These are phyloP conservation scores for Ptychobarbus kaznakovi DNA, from an alignment of 2,797 vertebrate genomes.

Conservation along the genomic window DNA sequence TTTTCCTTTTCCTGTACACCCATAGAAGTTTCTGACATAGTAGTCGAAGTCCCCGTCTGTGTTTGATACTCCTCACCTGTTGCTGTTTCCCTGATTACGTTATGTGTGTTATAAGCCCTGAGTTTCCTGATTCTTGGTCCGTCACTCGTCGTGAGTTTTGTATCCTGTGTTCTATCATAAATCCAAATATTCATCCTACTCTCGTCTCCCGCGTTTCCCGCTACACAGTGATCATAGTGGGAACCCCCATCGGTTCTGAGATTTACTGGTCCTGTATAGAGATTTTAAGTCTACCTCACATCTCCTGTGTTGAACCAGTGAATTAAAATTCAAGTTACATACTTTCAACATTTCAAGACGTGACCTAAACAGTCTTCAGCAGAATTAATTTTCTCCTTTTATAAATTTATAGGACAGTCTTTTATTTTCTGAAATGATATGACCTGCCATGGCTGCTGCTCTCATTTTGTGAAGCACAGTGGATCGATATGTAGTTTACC, in stretches of 20 bases:
- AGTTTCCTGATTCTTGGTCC: too few relatives aligned
- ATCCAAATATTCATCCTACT: too few relatives aligned
- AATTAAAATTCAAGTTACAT: neutral
- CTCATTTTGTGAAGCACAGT: conserved; percentile 30
- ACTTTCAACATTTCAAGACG: conserved; percentile 5
- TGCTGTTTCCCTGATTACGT: too few relatives aligned
- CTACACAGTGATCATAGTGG: too few relatives aligned
- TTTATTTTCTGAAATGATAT: conserved; percentile 42
- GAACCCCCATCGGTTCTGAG: conserved; percentile 40
- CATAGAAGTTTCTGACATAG: too few relatives aligned
- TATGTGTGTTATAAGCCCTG: too few relatives aligned
- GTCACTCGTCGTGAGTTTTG: too few relatives aligned
- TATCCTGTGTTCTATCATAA: too few relatives aligned
- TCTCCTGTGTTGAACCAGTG: conserved; percentile 31
- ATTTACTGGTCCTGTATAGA: conserved; percentile 22
- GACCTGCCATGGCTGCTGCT: conserved; percentile 35
- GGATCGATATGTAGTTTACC: conserved; percentile 54
- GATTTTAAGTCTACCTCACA: conserved; percentile 42
- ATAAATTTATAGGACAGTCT: conserved; percentile 29
- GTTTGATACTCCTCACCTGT: too few relatives aligned
- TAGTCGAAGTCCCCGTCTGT: too few relatives aligned
- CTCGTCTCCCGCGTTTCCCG: too few relatives aligned
- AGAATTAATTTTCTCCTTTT: conserved; percentile 34
- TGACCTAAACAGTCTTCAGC: conserved; percentile 3
- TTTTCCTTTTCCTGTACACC: too few relatives aligned